Evolutionary conservation across 1,140 invertebrate species (phyloP).

Genomic region (Neoseiulus cucumeris): DNA sequence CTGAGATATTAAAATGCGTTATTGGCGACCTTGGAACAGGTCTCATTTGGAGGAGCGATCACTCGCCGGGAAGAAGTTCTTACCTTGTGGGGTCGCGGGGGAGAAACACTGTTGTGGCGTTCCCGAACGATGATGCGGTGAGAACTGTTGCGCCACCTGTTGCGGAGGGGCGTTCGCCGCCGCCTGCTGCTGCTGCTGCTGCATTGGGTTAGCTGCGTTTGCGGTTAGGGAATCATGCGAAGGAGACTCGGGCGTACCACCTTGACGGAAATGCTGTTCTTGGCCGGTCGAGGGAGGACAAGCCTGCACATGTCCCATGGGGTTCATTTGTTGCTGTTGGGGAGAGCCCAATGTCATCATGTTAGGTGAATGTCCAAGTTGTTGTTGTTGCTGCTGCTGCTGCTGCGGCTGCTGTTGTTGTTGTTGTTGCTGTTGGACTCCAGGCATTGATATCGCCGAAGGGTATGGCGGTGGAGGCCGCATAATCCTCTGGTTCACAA

Average conservation of each 20-base stretch:
- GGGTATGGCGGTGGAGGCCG: conserved; percentile 5
- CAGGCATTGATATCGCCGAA: background rate
- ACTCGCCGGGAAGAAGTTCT: background rate
- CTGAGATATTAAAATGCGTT: background rate
- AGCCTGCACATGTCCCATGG: background rate
- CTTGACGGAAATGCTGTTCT: conserved; percentile 3
- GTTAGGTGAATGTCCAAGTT: no score
- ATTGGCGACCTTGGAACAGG: no score
- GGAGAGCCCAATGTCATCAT: background rate
- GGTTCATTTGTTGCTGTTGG: background rate
- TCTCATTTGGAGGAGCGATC: no score
- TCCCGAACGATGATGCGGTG: background rate
- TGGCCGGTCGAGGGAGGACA: background rate
- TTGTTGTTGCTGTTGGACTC: no score
- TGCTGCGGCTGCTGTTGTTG: no score
- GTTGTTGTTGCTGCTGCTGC: no score
- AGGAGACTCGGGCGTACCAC: conserved; percentile 12
- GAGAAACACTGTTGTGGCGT: conserved; percentile 7
- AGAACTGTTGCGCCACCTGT: background rate
- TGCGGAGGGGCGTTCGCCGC: background rate
- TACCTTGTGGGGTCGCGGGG: conserved; percentile 1
- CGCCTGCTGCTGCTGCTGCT: background rate
- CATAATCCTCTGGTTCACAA: background rate
- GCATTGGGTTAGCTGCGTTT: background rate
- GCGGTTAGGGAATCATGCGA: conserved; percentile 8